phyloP scores from a whole-genome alignment of 2,113 vertebrate genomes.

The Cheirogaleus medius region DNA sequence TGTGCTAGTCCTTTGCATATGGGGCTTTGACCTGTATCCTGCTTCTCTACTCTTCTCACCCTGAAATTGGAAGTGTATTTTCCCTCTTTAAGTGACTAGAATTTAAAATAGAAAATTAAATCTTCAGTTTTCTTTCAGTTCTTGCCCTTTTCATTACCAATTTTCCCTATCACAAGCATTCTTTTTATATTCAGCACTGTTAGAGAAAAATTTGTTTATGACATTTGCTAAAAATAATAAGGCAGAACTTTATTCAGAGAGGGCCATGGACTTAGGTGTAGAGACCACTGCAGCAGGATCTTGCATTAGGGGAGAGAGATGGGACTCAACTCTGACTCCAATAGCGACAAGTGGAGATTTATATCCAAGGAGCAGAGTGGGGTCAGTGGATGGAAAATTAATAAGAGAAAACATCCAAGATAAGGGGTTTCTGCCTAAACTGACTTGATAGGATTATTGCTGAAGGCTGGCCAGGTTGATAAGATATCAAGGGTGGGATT shows the following conservation, averaged over 20 bases:
- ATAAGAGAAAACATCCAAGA: background rate
- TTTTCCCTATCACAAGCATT: background rate
- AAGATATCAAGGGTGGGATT: background rate
- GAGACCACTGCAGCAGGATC: background rate
- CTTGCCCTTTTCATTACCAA: background rate
- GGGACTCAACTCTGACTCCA: background rate
- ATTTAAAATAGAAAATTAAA: slow-evolving; percentile 26
- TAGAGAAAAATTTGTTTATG: background rate
- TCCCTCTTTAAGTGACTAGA: background rate
- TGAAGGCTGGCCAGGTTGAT: background rate
- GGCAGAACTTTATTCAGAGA: background rate
- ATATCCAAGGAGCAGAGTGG: background rate
- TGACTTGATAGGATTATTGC: background rate
- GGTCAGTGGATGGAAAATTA: background rate
- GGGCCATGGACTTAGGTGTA: background rate
- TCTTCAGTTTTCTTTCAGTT: background rate
- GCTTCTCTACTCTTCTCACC: background rate
- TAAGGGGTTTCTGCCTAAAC: too few relatives aligned
- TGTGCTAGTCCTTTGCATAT: background rate
- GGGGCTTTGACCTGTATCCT: background rate
- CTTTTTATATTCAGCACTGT: background rate
- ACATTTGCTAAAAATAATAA: background rate
- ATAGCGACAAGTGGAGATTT: background rate
- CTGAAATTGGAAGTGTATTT: background rate
- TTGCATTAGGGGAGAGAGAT: background rate